phyloP scores from a whole-genome alignment of 2,113 vertebrate genomes.

The Brachionichthys hirsutus region DNA sequence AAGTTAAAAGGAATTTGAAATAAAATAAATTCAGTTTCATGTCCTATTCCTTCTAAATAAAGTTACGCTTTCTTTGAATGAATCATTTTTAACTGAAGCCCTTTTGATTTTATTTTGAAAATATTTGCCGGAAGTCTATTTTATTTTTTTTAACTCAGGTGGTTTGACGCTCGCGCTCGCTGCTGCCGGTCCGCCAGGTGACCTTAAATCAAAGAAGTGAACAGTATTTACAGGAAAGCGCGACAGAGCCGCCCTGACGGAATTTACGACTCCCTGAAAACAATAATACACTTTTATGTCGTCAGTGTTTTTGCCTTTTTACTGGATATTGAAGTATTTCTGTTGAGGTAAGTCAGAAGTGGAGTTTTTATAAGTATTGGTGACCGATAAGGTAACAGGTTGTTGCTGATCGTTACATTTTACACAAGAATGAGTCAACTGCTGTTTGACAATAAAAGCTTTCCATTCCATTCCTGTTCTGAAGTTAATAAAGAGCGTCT shows the following conservation, averaged over 20 bases:
- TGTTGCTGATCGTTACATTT: neutral
- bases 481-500: neutral
- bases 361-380: neutral
- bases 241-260: neutral
- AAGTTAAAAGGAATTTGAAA: no score
- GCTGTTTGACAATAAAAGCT: no score
- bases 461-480: no score
- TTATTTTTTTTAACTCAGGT: no score
- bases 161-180: no score
- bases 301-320: neutral
- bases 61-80: neutral
- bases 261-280: neutral
- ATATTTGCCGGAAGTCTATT: constrained; percentile 2
- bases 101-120: constrained; percentile 41
- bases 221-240: neutral
- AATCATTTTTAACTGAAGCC: no score
- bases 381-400: neutral
- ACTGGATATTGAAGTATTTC: neutral
- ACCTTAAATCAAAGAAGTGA: no score
- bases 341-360: constrained; percentile 19
- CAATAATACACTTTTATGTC: neutral
- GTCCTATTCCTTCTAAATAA: neutral
- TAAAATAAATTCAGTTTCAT: no score
- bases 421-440: neutral
- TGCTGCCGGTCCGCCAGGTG: no score